A percentile compares a stretch with the other conserved stretches of the same genome.
phyloP scores from a whole-genome alignment of 1,140 invertebrate species.

The Papilio polytes region DNA sequence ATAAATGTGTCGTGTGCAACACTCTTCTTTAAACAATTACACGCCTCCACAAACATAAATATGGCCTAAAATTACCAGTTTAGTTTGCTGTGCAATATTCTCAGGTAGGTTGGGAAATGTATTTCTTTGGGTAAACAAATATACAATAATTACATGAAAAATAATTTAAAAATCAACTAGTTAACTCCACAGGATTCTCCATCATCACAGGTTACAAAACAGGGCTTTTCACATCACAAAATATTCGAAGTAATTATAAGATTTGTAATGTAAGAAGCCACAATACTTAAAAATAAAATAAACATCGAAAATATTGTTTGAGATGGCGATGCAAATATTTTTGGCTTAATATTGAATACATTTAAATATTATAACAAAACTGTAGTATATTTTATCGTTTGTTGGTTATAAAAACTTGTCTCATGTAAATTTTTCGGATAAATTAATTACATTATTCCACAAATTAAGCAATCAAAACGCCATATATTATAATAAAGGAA shows the following conservation, averaged over 20 bases:
- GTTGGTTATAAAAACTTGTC: neutral
- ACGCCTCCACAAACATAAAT: neutral
- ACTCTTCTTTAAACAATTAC: neutral
- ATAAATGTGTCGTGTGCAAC: neutral
- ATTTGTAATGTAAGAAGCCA: conserved; percentile 28
- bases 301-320: conserved; percentile 34
- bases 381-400: neutral
- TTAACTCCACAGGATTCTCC: neutral
- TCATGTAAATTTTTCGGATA: neutral
- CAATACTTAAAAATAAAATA: conserved; percentile 11
- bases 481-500: too few species aligned
- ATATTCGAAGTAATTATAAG: neutral
- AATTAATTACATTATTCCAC: too few species aligned
- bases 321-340: conserved; percentile 35
- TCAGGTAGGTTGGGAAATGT: too few species aligned
- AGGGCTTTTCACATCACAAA: conserved; percentile 31
- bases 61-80: neutral
- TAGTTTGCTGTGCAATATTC: neutral
- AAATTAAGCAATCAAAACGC: too few species aligned
- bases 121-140: neutral
- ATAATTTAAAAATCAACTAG: neutral
- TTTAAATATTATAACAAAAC: neutral
- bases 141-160: neutral
- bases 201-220: neutral
- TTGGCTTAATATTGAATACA: neutral